Evolutionary conservation across 2,797 vertebrate genomes (phyloP), one percentile per base, ranked within the genome.

Genomic region (Mormyrops boulengeri): DNA sequence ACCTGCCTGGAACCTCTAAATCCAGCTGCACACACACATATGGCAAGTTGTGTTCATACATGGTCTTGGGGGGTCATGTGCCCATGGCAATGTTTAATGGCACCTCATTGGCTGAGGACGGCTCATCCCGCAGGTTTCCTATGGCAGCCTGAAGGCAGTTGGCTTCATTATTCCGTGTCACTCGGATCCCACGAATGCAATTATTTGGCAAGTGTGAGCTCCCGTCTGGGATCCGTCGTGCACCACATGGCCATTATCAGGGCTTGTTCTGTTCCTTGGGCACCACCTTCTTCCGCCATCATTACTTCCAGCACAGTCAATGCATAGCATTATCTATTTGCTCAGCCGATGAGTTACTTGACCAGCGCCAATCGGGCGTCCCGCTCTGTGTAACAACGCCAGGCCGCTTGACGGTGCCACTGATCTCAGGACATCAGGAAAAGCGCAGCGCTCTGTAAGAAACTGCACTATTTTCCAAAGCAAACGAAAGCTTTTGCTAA

Each of bases 301-400:
- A 26, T 57, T 84, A 57, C 77, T n/a, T 17, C 73, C 77, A 89
- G 34, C 22, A 53, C 52, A 89, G 85, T 52, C 73, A n/a, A n/a
- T 38, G 14, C 17, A 2, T 47, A 44, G 88, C 89, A 89, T 89
- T 82, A 89, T 92, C 89, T 89, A 57, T 22, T 55, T 88, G 66
- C 84, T 86, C 88, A 89, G 84, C 93, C 93, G 93, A 94, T 94
- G 91, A 93, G 95, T 93, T 95, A 93, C 94, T 95, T 47, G 17
- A 41, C 62, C 19, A 9, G 5, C 44, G 80, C 38, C 41, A 85
- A 12, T 22, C 41, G 22, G 80, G 80, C n/a, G 19, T 69, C 11
- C 3, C 1, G 34, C 5, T 41, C 80, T 11, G 80, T 6, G 82
- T 30, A 22, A 6, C n/a, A 26, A 85, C 8, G n/a, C 9, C n/a